phyloP scores from a whole-genome alignment of 2,888 invertebrate genomes.

The Digitonthophagus gazella region DNA sequence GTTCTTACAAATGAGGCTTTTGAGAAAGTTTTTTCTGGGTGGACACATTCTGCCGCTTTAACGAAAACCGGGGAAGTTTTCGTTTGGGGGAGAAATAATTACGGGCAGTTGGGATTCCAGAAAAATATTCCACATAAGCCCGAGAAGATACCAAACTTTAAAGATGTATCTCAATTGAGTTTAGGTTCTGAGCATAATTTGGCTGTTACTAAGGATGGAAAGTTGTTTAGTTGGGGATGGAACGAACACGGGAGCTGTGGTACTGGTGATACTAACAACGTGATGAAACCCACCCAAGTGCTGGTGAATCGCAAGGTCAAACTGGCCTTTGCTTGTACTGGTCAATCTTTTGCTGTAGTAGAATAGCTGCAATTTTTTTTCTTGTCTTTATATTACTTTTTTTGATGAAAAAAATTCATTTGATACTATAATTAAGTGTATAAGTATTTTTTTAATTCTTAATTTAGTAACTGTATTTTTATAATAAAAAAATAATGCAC shows the following conservation, averaged over 20 bases:
- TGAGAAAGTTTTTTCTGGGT: slow-evolving; percentile 65
- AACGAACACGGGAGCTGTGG: slow-evolving; percentile 89
- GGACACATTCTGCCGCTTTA: slow-evolving; percentile 74
- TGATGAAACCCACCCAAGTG: slow-evolving; percentile 51
- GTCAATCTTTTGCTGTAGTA: slow-evolving; percentile 55
- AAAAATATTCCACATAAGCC: slow-evolving; percentile 53
- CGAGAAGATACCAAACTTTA: slow-evolving; percentile 52
- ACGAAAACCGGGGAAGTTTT: slow-evolving; percentile 63
- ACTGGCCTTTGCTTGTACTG: slow-evolving; percentile 53
- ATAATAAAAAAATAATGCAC: slow-evolving; percentile 37
- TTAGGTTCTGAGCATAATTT: slow-evolving; percentile 81
- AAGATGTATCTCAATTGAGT: slow-evolving; percentile 58
- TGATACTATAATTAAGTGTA: slow-evolving; percentile 33
- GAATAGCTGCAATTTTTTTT: slow-evolving; percentile 39
- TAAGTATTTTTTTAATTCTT: slow-evolving; percentile 48
- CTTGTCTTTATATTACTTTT: slow-evolving; percentile 28
- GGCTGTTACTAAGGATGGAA: slow-evolving; percentile 63
- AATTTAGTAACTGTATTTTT: slow-evolving; percentile 49
- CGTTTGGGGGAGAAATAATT: slow-evolving; percentile 78
- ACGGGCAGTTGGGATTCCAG: slow-evolving; percentile 69
- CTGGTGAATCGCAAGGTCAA: slow-evolving; percentile 42
- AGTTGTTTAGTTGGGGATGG: slow-evolving; percentile 82
- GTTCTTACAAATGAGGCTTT: slow-evolving; percentile 59
- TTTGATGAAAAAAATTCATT: slow-evolving; percentile 27
- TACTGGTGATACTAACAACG: slow-evolving; percentile 55